Conservation (phyloP, 2,113 vertebrate species). For the Jacana jacana region DNA sequence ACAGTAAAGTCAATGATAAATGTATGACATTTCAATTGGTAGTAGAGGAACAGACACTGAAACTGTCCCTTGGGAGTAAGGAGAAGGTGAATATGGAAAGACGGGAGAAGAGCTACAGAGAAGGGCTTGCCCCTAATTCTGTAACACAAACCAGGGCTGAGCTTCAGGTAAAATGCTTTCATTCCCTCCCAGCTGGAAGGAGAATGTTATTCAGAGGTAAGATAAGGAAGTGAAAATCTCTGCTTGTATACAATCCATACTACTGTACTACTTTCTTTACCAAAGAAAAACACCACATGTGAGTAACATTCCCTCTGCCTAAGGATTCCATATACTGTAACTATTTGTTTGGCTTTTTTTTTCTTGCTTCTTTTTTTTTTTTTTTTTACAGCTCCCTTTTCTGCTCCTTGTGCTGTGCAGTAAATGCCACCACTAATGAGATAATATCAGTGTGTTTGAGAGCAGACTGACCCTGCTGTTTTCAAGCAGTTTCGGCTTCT, state of each 20-base stretch:
- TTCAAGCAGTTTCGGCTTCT: slow-evolving; percentile 60
- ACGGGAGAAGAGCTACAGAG: not conserved
- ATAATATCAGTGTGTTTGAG: slow-evolving; percentile 68
- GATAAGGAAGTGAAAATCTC: not conserved
- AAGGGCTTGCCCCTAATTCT: not conserved
- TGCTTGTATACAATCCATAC: not conserved
- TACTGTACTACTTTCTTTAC: not conserved
- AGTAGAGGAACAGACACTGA: not conserved
- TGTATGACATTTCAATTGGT: not conserved
- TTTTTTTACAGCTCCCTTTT: slow-evolving; percentile 20
- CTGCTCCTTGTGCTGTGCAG: slow-evolving; percentile 24
- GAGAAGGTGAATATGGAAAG: not conserved
- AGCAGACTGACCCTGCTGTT: slow-evolving; percentile 65
- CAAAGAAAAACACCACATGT: not conserved
- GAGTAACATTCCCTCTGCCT: not conserved
- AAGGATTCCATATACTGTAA: not conserved
- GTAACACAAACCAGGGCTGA: not conserved
- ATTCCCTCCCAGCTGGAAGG: not conserved
- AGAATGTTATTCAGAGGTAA: not conserved
- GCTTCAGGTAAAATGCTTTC: not conserved
- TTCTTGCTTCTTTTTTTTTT: not conserved
- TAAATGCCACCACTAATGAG: slow-evolving; percentile 70
- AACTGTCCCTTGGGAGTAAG: not conserved
- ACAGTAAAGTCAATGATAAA: not conserved
- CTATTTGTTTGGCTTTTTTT: not conserved